Conservation (phyloP, 2,888 invertebrate genomes). For the Rhagonycha lutea region DNA sequence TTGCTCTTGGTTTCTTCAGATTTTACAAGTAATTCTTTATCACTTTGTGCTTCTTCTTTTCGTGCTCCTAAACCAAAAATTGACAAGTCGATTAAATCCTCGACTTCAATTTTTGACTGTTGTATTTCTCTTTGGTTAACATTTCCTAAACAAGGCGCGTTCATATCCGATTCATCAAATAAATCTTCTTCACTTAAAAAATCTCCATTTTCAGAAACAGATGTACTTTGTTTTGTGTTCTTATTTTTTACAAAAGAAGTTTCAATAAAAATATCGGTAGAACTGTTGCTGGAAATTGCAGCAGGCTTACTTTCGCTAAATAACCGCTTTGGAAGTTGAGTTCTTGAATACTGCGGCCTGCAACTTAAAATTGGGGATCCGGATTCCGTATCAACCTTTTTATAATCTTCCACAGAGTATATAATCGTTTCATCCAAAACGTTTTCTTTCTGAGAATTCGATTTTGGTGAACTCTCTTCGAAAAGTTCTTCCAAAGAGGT, state of each 20-base stretch:
- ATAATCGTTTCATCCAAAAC: conserved; percentile 36
- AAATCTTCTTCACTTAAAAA: neutral
- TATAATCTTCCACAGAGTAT: conserved; percentile 33
- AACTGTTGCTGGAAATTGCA: neutral
- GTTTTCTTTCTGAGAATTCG: neutral
- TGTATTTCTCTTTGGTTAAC: neutral
- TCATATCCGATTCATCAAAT: neutral
- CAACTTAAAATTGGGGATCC: neutral
- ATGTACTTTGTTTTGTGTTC: neutral
- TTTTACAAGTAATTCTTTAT: neutral
- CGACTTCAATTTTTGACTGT: neutral
- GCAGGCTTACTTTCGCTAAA: neutral
- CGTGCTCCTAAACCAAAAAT: conserved; percentile 33
- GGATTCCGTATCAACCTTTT: neutral
- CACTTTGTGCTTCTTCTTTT: neutral
- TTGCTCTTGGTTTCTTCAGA: neutral
- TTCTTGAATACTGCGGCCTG: neutral
- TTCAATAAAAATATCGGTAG: conserved; percentile 5
- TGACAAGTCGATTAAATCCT: conserved; percentile 34
- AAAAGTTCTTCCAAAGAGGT: conserved; percentile 13
- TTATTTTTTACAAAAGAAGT: neutral
- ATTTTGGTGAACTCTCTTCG: neutral
- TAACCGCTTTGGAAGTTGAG: neutral
- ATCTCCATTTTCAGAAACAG: neutral
- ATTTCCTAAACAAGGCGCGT: neutral